Base-by-base conservation (phyloP, 2,888 invertebrate species). In the Eugnorisma glareosa region DNA sequence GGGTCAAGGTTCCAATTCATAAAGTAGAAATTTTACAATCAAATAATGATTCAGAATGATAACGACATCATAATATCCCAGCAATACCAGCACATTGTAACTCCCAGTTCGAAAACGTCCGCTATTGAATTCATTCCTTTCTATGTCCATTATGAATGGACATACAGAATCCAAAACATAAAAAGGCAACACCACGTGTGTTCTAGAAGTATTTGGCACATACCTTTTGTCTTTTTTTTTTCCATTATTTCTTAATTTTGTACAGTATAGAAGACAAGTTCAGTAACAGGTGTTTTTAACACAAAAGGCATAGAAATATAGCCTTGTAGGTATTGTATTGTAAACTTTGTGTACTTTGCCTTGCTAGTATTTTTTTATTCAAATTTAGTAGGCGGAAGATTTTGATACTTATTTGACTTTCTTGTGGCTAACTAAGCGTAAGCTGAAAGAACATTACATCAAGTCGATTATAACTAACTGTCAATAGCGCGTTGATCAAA, bases 291-390 rank as follows among this genome's bases (percentile, higher is more conserved):
- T 79, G 54, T 61, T 77, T 69, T 78, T n/a, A 51, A 67, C 0
- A 73, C 48, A 79, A 79, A 78, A 79, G 66, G 24, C 35, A 67
- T 67, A 73, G 35, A 77, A 77, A 51, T 43, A 28, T 59, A 57
- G 51, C 73, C 78, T 79, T 67, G 48, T 45, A 70, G 51, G 51
- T 28, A n/a, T 77, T 70, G 59, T 76, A 28, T 77, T 69, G 68
- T 51, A 35, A 68, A 77, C 35, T 18, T 51, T 70, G 18, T 40
- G 24, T 54, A 24, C 37, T 43, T 63, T 15, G 21, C 15, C 10
- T 69, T 31, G 6, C 2, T 31, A 31, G 37, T 40, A 67, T 61
- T 28, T 43, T 21, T 59, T 31, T n/a, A n/a, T 54, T 57, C 2
- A 4, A 4, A 18, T 28, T 28, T 28, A 28, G 57, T 57, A 2